These are phyloP conservation scores for Pluvialis apricaria DNA, from an alignment of 2,113 vertebrate species.

Conservation along the genomic window DNA sequence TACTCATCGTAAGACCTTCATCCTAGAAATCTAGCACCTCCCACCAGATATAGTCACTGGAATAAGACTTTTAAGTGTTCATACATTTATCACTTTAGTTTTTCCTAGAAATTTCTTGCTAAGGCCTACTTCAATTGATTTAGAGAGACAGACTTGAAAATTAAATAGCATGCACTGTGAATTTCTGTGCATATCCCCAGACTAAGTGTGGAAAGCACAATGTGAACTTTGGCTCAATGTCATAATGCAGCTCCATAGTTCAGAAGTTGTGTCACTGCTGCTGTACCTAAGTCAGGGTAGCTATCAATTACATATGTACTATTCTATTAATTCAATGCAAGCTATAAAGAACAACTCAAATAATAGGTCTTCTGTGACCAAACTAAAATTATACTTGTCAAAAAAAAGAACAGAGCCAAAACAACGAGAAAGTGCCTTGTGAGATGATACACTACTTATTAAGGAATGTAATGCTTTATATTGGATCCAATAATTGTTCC, in stretches of 20 bases:
- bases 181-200: not conserved
- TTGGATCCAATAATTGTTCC: not conserved
- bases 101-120: not conserved
- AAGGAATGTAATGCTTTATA: not conserved
- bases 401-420: not conserved
- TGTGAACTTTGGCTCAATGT: not conserved
- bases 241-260: not conserved
- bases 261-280: not conserved
- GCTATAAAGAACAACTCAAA: not conserved
- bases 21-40: not conserved
- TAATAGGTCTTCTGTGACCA: not conserved
- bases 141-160: not conserved
- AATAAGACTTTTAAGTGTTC: not conserved
- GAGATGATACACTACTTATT: not conserved
- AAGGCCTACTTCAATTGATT: not conserved
- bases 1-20: not conserved
- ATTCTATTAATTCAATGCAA: not conserved
- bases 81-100: not conserved
- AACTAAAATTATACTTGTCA: not conserved
- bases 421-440: not conserved
- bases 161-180: not conserved
- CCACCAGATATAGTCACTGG: not conserved
- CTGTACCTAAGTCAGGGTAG: not conserved
- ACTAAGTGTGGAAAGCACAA: not conserved
- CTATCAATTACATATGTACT: not conserved